Conservation (phyloP, 2,797 vertebrate genomes). For the Gorsachius magnificus region DNA sequence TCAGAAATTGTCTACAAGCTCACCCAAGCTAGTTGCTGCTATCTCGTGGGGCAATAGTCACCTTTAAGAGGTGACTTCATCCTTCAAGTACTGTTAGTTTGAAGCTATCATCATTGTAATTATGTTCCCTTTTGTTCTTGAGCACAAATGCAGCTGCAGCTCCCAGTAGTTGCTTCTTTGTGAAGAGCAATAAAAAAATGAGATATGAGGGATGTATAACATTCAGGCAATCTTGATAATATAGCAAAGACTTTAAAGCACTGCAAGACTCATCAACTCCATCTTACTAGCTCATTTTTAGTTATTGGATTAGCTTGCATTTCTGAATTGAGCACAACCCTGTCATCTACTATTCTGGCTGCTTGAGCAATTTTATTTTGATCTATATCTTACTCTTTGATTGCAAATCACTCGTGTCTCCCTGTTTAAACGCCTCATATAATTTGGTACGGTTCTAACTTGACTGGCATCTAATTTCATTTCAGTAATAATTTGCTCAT, state of each 20-base stretch:
- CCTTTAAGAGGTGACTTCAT: not conserved
- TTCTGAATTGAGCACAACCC: not conserved
- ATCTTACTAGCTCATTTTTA: constrained; percentile 17
- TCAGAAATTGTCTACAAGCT: not conserved
- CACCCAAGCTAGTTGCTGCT: not conserved
- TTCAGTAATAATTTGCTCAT: not conserved
- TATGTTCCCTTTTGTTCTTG: not conserved
- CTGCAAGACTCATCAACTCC: not conserved
- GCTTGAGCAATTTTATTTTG: constrained; percentile 13
- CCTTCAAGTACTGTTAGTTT: not conserved
- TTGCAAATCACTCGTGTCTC: not conserved
- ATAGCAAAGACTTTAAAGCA: not conserved
- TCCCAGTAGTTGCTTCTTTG: not conserved
- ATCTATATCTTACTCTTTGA: constrained; percentile 3
- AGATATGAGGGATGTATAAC: not conserved
- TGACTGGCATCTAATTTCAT: constrained; percentile 11
- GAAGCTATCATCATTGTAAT: not conserved
- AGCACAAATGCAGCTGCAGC: not conserved
- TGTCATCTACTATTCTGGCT: not conserved
- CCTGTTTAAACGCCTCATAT: not conserved
- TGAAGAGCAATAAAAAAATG: not conserved
- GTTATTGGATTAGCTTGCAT: constrained; percentile 22
- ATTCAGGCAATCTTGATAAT: not conserved
- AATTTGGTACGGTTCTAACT: not conserved
- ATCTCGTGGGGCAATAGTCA: not conserved